Conservation (phyloP, 2,888 invertebrate species). For the Mesorhabditis spiculigera region DNA sequence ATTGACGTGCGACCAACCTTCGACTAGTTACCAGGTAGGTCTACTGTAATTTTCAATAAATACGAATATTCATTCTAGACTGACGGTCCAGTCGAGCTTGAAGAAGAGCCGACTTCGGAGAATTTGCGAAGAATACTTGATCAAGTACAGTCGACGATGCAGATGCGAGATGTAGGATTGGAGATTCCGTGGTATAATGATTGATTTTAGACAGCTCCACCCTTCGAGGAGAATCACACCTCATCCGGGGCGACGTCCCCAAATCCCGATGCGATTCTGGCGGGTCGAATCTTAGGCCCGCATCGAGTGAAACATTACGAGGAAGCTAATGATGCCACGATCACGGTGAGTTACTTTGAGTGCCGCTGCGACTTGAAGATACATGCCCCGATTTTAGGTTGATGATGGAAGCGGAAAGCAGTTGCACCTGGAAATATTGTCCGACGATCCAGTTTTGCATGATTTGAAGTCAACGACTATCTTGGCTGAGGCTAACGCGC, state of each 20-base stretch:
- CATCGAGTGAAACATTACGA: background rate
- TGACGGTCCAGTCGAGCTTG: background rate
- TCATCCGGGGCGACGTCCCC: background rate
- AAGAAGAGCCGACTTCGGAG: background rate
- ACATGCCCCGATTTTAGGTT: background rate
- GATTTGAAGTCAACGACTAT: background rate
- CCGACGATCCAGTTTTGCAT: background rate
- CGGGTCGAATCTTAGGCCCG: conserved; percentile 5
- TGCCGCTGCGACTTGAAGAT: no score
- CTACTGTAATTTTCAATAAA: no score
- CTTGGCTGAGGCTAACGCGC: background rate
- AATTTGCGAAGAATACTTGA: conserved; percentile 2
- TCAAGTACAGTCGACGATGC: conserved; percentile 2
- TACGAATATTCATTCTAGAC: no score
- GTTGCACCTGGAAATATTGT: background rate
- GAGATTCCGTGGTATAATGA: background rate
- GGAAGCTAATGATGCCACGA: background rate
- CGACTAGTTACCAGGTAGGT: no score
- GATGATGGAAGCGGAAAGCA: background rate
- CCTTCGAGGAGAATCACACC: background rate
- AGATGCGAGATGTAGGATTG: background rate
- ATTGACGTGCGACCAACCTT: no score
- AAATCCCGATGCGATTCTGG: background rate
- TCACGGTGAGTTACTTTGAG: background rate
- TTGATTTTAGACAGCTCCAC: background rate